Conservation (phyloP, 2,113 vertebrate species). For the Accipiter cooperii region DNA sequence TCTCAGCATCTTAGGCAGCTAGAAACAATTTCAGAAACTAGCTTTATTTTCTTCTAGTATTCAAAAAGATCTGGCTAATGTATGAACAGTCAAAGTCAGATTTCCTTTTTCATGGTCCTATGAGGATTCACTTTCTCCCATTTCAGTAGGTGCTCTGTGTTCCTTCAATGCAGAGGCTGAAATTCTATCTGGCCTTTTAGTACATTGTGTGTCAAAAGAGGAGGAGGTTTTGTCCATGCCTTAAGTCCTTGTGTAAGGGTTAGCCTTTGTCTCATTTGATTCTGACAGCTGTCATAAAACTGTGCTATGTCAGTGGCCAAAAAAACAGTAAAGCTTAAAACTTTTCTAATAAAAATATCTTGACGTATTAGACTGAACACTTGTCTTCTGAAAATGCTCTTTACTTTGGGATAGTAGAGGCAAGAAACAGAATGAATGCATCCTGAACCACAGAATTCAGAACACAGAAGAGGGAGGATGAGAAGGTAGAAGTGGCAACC, state of each 20-base stretch:
- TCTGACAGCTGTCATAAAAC: not conserved
- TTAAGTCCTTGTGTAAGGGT: not conserved
- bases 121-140: not conserved
- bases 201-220: not conserved
- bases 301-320: not conserved
- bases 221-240: not conserved
- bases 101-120: not conserved
- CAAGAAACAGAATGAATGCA: not conserved
- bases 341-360: not conserved
- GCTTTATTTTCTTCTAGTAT: not conserved
- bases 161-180: not conserved
- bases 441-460: not conserved
- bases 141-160: not conserved
- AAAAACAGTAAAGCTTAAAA: not conserved
- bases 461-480: not conserved
- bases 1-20: not conserved
- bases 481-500: not conserved
- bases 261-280: not conserved
- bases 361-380: not conserved
- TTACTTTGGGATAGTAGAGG: not conserved
- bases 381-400: not conserved
- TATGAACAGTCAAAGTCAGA: not conserved
- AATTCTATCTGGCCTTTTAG: constrained; percentile 11
- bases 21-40: not conserved
- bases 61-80: not conserved